phyloP scores from a whole-genome alignment of 2,113 vertebrate genomes.

The Pteruthius melanotis region DNA sequence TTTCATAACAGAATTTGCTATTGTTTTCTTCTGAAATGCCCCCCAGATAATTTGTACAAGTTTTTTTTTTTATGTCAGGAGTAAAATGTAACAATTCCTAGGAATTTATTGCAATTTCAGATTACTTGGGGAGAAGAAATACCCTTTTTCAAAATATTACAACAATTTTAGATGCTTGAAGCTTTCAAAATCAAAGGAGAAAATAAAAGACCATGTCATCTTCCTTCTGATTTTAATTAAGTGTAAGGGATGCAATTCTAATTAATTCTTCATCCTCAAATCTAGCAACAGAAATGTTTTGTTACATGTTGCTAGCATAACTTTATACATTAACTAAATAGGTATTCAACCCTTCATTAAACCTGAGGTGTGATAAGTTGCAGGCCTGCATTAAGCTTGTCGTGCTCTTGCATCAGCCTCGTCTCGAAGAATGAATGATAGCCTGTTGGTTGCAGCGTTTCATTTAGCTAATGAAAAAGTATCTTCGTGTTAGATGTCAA shows the following conservation, averaged over 20 bases:
- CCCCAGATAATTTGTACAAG: neutral
- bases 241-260: neutral
- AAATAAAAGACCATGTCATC: neutral
- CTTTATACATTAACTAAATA: conserved; percentile 26
- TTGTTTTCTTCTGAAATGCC: neutral
- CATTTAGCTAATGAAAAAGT: conserved; percentile 47
- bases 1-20: neutral
- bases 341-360: conserved; percentile 44
- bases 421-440: conserved; percentile 34
- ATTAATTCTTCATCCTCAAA: neutral
- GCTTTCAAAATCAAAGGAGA: neutral
- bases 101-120: neutral
- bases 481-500: conserved; percentile 57
- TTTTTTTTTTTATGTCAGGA: neutral
- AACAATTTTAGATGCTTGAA: neutral
- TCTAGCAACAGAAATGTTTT: neutral
- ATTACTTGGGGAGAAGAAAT: neutral
- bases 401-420: conserved; percentile 42
- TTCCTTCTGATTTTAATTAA: conserved; percentile 14
- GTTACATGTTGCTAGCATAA: neutral
- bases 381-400: conserved; percentile 59
- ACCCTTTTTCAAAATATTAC: neutral
- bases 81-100: neutral
- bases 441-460: neutral
- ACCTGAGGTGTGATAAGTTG: conserved; percentile 58